A percentile compares a stretch with the other conserved stretches of the same genome.
Conservation (phyloP, 2,113 vertebrate genomes). For the Egretta garzetta region DNA sequence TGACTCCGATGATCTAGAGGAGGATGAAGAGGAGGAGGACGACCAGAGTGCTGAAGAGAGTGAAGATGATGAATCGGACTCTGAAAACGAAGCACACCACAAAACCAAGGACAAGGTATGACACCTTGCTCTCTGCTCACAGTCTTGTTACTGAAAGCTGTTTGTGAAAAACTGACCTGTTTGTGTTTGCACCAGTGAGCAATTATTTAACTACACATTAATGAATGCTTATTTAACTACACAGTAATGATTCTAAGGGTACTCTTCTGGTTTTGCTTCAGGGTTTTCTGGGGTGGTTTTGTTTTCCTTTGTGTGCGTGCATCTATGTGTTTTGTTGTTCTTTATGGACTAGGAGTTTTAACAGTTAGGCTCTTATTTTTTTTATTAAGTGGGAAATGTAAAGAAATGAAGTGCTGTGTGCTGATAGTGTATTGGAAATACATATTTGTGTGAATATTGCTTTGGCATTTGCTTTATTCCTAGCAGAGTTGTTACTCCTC, state of each 20-base stretch:
- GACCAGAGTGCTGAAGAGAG: slow-evolving; percentile 88
- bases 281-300: neutral
- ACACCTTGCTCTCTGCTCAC: neutral
- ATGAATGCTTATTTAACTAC: neutral
- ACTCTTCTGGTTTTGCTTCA: neutral
- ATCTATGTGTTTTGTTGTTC: neutral
- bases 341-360: neutral
- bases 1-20: slow-evolving; percentile 89
- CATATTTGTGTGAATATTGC: neutral
- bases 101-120: slow-evolving; percentile 84
- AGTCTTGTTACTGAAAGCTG: neutral
- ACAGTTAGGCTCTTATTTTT: neutral
- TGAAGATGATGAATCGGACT: slow-evolving; percentile 88
- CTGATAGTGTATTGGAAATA: neutral
- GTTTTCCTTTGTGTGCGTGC: fast-evolving
- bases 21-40: slow-evolving; percentile 90
- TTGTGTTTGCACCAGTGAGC: fast-evolving
- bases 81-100: slow-evolving; percentile 79
- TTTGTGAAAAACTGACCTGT: neutral
- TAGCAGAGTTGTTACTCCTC: neutral
- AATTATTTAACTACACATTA: neutral
- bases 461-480: neutral
- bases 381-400: neutral
- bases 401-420: neutral
- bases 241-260: neutral